Evolutionary conservation across 2,113 vertebrate genomes (phyloP), one percentile per base, ranked within the genome.

Genomic region (Rhynchomys soricoides): DNA sequence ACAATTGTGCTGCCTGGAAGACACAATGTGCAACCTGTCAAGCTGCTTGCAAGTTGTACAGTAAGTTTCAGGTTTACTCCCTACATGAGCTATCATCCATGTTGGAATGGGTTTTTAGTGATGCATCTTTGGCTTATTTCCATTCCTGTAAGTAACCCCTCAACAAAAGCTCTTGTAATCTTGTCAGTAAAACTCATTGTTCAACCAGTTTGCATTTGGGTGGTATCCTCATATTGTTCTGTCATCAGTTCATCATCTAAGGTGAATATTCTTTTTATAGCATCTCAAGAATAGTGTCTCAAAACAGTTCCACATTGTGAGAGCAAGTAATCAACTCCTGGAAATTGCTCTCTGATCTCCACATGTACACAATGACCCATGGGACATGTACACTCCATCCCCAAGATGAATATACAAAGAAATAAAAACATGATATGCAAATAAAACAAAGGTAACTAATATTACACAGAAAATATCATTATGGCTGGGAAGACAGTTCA

Each of bases 31-130:
- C n/a, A 45, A 85, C 15, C 13, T 31, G 15, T 82, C 37, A 37
- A 57, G 11, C 37, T 82, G 21, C 37, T n/a, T 57, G 37, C 5
- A 26, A 57, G 24, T 7, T 57, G 2, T 40, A 22, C 22, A 8
- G 52, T 82, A 7, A 26, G 37, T 3, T 7, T 37, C 37, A 40
- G 79, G 5, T 82, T 57, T 24, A 24, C 37, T 26, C 1, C 1
- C 1, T 13, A 1, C 9, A 6, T 57, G 52, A 24, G 5, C 21
- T 5, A 15, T 57, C 37, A 22, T 24, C 21, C 3, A 17, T 17
- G 29, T 5, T n/a, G 21, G 37, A 15, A 1, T 40, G 52, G 11
- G 5, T 3, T 13, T 50, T 57, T 24, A 5, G 3, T 82, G 5
- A 40, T 26, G 5, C 5, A 26, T 21, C 21, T 57, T 57, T 57